A percentile compares a stretch with the other conserved stretches of the same genome.
Evolutionary conservation across 2,888 invertebrate species (phyloP).

Genomic region (Marasmarcha lunaedactyla): DNA sequence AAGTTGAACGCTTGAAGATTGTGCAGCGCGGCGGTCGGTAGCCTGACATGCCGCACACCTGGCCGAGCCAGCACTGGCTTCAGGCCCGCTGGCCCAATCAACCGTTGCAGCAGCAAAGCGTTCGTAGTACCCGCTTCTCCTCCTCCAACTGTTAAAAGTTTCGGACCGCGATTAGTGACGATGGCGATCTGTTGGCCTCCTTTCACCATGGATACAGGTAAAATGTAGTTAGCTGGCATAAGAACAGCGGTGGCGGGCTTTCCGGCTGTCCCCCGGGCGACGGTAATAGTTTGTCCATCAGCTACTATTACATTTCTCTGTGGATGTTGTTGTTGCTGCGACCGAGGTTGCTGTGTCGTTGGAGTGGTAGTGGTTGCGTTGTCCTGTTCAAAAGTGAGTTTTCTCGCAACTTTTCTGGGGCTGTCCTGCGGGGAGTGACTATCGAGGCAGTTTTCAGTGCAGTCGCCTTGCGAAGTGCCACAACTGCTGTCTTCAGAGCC

Average conservation of each 20-base stretch:
- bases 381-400: constrained; percentile 59
- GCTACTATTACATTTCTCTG: constrained; percentile 72
- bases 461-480: constrained; percentile 72
- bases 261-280: constrained; percentile 71
- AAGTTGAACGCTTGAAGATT: constrained; percentile 54
- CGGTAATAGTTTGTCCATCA: constrained; percentile 74
- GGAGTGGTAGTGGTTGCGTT: constrained; percentile 36
- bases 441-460: constrained; percentile 59
- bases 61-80: constrained; percentile 66
- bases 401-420: constrained; percentile 54
- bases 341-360: constrained; percentile 43
- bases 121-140: constrained; percentile 68
- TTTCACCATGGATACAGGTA: constrained; percentile 79
- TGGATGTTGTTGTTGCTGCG: constrained; percentile 36
- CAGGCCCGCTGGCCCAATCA: constrained; percentile 73
- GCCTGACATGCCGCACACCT: constrained; percentile 65
- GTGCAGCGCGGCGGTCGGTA: constrained; percentile 54
- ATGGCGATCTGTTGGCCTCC: constrained; percentile 79
- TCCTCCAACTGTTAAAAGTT: constrained; percentile 53
- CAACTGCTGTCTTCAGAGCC: constrained; percentile 84
- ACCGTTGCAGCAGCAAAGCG: constrained; percentile 74
- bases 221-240: constrained; percentile 79
- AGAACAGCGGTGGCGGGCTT: constrained; percentile 75
- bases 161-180: constrained; percentile 76
- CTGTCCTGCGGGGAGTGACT: constrained; percentile 70